phyloP scores from a whole-genome alignment of 2,113 vertebrate genomes.

The Archilochus colubris region DNA sequence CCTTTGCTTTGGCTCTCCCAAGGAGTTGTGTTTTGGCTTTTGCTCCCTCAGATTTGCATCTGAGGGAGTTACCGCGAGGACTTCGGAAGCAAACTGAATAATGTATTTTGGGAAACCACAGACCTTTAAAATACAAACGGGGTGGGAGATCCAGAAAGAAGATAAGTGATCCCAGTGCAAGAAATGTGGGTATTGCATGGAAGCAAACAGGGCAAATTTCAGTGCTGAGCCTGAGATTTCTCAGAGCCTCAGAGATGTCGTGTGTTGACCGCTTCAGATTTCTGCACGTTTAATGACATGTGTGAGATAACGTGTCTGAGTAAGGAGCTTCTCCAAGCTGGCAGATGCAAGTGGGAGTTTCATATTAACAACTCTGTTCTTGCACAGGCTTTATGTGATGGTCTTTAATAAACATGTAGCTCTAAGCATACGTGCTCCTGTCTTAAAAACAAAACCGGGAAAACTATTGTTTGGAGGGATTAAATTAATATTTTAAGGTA shows the following conservation, averaged over 20 bases:
- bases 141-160: background rate
- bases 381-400: slow-evolving; percentile 10
- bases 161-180: background rate
- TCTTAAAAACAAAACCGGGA: slow-evolving; percentile 46
- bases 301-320: background rate
- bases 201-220: background rate
- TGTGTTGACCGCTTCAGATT: background rate
- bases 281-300: background rate
- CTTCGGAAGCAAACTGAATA: background rate
- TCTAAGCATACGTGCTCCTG: background rate
- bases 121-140: background rate
- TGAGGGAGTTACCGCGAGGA: background rate
- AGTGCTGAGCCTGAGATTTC: background rate
- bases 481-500: slow-evolving; percentile 67
- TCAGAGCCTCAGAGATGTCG: background rate
- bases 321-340: slow-evolving; percentile 38
- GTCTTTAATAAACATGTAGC: slow-evolving; percentile 31
- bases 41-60: background rate
- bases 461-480: slow-evolving; percentile 50
- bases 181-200: background rate
- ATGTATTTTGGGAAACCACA: slow-evolving; percentile 13
- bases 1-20: background rate
- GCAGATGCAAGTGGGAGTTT: slow-evolving; percentile 61
- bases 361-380: slow-evolving; percentile 32
- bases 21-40: background rate